Conservation (phyloP, 2,888 invertebrate species). For the Girardia tigrina region DNA sequence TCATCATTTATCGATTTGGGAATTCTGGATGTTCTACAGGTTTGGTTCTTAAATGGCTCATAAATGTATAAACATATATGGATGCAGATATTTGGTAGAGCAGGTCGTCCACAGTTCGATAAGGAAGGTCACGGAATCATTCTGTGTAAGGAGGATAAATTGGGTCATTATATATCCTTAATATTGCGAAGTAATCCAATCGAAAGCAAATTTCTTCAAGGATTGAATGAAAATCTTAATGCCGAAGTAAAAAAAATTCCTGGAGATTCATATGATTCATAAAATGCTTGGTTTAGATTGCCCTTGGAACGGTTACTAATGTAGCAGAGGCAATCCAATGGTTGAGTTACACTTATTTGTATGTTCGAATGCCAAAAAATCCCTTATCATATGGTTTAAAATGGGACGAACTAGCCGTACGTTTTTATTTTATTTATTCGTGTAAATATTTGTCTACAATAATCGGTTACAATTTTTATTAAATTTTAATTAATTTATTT, state of each 20-base stretch:
- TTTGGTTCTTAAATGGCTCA: constrained; percentile 92
- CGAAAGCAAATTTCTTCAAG: constrained; percentile 82
- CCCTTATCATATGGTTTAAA: constrained; percentile 64
- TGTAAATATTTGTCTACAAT: not conserved
- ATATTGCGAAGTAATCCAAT: constrained; percentile 93
- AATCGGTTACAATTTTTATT: too few relatives aligned
- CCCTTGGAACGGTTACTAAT: constrained; percentile 85
- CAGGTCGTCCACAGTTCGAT: constrained; percentile 93
- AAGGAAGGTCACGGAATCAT: constrained; percentile 79
- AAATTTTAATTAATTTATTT: too few relatives aligned
- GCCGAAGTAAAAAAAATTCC: constrained; percentile 78
- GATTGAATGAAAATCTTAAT: constrained; percentile 85
- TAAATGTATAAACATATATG: constrained; percentile 71
- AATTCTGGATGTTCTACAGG: constrained; percentile 74
- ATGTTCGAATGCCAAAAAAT: constrained; percentile 80
- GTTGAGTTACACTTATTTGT: constrained; percentile 90
- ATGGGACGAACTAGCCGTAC: constrained; percentile 48
- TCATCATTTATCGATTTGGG: constrained; percentile 84
- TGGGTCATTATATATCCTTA: constrained; percentile 78
- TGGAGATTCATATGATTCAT: not conserved
- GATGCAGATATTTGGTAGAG: constrained; percentile 80
- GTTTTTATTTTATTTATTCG: not conserved
- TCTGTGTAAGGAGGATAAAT: constrained; percentile 76
- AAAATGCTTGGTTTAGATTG: constrained; percentile 60
- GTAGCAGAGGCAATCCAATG: constrained; percentile 89